Conservation (phyloP, 2,797 vertebrate species). For the Hapalemur alaotrensis region DNA sequence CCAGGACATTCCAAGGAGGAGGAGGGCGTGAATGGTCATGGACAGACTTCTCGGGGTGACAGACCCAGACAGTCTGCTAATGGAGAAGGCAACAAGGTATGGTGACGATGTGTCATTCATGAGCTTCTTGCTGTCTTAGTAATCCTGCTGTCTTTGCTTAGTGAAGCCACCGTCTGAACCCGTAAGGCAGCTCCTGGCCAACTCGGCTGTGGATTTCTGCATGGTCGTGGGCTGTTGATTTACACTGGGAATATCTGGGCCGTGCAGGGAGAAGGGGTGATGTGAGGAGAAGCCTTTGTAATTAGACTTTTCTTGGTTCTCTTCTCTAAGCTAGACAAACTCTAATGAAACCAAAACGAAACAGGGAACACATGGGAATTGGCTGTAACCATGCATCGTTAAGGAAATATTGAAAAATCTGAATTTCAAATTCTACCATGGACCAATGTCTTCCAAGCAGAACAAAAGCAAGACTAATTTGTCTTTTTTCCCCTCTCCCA, state of each 20-base stretch:
- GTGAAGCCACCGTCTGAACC: not conserved
- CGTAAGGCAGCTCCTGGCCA: not conserved
- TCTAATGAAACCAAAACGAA: not conserved
- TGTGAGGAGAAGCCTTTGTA: not conserved
- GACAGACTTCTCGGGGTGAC: not conserved
- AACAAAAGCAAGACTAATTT: not conserved
- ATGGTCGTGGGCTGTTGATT: not conserved
- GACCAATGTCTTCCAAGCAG: not conserved
- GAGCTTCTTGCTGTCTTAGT: not conserved
- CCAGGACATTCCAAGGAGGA: not conserved
- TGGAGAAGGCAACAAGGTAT: constrained; percentile 50
- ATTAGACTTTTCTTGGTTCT: not conserved
- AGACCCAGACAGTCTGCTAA: not conserved
- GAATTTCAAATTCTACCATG: not conserved
- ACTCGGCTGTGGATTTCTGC: not conserved
- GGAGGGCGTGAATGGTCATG: not conserved
- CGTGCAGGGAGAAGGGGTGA: not conserved
- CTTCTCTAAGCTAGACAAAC: not conserved
- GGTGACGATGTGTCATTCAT: not conserved
- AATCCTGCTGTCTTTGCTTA: not conserved
- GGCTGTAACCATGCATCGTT: not conserved
- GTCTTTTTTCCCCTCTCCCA: not conserved
- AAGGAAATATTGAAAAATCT: not conserved
- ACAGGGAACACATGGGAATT: rapidly evolving
- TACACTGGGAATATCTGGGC: not conserved